Percentiles rank a stretch among this genome's conserved stretches.
Conservation (phyloP, 1,140 invertebrate genomes). For the Aphelenchoides fujianensis region DNA sequence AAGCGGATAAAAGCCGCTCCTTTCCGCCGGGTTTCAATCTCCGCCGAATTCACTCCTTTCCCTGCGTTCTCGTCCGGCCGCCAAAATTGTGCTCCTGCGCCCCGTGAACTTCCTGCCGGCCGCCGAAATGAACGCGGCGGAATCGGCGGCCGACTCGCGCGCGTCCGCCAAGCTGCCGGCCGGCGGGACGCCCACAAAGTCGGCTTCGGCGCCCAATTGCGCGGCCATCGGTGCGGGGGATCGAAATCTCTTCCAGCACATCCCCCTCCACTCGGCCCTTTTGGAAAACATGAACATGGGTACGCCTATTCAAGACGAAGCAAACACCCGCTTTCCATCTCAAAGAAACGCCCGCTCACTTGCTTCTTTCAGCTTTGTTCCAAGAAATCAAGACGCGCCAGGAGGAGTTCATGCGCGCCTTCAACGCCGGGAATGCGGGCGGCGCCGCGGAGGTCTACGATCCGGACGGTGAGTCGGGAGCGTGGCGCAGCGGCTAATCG, state of each 20-base stretch:
- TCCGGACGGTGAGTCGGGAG: too few relatives aligned
- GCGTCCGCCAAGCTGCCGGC: neutral
- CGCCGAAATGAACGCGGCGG: neutral
- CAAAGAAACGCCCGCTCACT: neutral
- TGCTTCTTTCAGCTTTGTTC: slow-evolving; percentile 56
- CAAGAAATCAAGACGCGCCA: slow-evolving; percentile 62
- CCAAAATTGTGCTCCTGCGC: slow-evolving; percentile 9
- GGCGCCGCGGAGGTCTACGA: slow-evolving; percentile 56
- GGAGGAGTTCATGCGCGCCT: slow-evolving; percentile 59
- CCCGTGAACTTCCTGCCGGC: slow-evolving; percentile 2
- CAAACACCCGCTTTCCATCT: neutral
- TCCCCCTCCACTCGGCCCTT: slow-evolving; percentile 39
- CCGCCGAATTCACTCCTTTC: neutral
- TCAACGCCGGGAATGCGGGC: slow-evolving; percentile 58
- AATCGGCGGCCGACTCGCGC: neutral
- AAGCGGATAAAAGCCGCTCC: too few relatives aligned
- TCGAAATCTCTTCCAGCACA: slow-evolving; percentile 40
- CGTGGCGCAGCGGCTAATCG: too few relatives aligned
- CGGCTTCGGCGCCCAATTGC: slow-evolving; percentile 2
- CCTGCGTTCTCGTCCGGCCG: neutral
- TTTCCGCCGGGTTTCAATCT: too few relatives aligned
- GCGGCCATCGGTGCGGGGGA: slow-evolving; percentile 17
- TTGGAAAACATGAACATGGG: slow-evolving; percentile 47
- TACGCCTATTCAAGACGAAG: slow-evolving; percentile 10
- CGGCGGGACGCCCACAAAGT: neutral